Conservation (phyloP, 1,140 invertebrate species). For the Saccostrea cuccullata region DNA sequence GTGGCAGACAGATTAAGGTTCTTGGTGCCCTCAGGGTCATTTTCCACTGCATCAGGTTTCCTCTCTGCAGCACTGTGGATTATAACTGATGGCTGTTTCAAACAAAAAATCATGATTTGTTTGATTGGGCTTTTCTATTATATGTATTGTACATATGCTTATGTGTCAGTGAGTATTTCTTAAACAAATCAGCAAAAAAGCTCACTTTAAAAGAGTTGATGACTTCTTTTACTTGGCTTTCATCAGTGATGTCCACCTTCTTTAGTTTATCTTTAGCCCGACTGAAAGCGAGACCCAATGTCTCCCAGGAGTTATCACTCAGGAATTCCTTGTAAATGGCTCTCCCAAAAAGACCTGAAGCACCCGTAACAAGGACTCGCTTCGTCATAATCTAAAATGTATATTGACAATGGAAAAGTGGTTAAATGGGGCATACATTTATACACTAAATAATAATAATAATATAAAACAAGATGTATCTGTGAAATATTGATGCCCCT, state of each 20-base stretch:
- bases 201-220: conserved; percentile 72
- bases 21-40: conserved; percentile 76
- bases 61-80: conserved; percentile 82
- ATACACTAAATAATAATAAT: no score
- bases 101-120: no score
- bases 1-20: conserved; percentile 80
- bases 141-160: no score
- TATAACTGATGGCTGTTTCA: conserved; percentile 78
- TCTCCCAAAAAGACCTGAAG: conserved; percentile 81
- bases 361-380: conserved; percentile 79
- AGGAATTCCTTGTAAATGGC: conserved; percentile 76
- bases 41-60: conserved; percentile 81
- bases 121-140: background rate
- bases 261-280: conserved; percentile 72
- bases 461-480: no score
- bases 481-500: no score
- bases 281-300: conserved; percentile 78
- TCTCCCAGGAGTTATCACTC: conserved; percentile 72
- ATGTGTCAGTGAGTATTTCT: background rate
- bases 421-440: no score
- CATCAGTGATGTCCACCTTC: conserved; percentile 78
- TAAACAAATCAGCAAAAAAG: background rate
- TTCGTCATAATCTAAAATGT: conserved; percentile 52
- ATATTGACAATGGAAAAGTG: no score
- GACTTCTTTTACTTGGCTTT: conserved; percentile 69